Conservation (phyloP, 2,113 vertebrate genomes). For the Oncorhynchus gorbuscha region DNA sequence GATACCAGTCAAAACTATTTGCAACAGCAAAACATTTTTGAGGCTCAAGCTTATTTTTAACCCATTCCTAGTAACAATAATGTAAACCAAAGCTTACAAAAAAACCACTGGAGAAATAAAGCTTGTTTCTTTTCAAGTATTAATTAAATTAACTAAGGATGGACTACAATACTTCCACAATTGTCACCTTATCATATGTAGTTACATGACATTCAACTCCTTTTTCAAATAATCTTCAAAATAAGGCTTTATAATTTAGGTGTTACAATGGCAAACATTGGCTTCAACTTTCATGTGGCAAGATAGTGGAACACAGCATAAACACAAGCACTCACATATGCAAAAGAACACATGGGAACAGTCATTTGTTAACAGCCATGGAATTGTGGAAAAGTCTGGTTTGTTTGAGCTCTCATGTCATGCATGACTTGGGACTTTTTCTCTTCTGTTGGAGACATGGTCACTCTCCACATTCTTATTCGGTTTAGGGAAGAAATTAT, state of each 20-base stretch:
- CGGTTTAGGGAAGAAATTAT: neutral
- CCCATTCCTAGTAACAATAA: constrained; percentile 53
- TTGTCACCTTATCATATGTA: constrained; percentile 23
- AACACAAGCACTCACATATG: constrained; percentile 14
- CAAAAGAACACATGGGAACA: constrained; percentile 9
- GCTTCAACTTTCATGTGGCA: neutral
- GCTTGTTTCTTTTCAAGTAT: constrained; percentile 49
- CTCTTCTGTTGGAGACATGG: neutral
- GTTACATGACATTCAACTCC: neutral
- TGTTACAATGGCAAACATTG: constrained; percentile 13
- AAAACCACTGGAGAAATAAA: constrained; percentile 55
- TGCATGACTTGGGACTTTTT: neutral
- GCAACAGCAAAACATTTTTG: constrained; percentile 65
- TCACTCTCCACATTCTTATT: neutral
- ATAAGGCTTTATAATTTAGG: constrained; percentile 74
- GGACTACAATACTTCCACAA: constrained; percentile 23
- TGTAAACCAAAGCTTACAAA: constrained; percentile 69
- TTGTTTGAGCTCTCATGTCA: constrained; percentile 1
- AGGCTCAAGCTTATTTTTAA: constrained; percentile 25
- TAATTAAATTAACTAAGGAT: constrained; percentile 32
- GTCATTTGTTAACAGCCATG: constrained; percentile 4
- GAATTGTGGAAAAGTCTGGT: neutral
- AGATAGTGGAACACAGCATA: constrained; percentile 15
- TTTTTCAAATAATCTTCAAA: constrained; percentile 32
- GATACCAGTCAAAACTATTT: constrained; percentile 74